Conservation (phyloP, 2,797 vertebrate genomes). For the Myripristis jacobus region DNA sequence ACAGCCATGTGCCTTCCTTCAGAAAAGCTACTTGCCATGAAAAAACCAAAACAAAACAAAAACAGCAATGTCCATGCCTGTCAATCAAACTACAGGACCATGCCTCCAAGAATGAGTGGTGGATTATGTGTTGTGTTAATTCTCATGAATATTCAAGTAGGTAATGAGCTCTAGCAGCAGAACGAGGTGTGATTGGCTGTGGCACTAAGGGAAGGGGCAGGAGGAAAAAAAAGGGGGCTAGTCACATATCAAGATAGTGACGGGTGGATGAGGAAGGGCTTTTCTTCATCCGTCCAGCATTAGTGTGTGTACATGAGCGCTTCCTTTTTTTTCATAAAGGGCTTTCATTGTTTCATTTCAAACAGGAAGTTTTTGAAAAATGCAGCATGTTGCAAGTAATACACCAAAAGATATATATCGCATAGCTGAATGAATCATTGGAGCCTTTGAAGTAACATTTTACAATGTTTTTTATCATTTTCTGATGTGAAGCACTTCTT, state of each 20-base stretch:
- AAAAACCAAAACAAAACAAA: background rate
- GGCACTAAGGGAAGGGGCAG: conserved; percentile 21
- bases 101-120: conserved; percentile 35
- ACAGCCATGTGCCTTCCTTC: background rate
- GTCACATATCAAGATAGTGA: conserved; percentile 43
- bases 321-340: background rate
- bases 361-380: background rate
- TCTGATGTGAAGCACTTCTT: background rate
- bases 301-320: background rate
- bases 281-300: conserved; percentile 1
- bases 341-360: background rate
- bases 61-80: background rate
- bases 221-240: background rate
- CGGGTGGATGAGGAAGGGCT: conserved; percentile 6
- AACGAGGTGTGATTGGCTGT: conserved; percentile 56
- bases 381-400: background rate
- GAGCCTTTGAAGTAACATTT: background rate
- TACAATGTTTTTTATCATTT: background rate
- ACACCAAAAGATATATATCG: no score
- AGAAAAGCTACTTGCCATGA: background rate
- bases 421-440: background rate
- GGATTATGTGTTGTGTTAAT: conserved; percentile 62
- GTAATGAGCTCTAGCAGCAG: conserved; percentile 54
- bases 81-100: conserved; percentile 34
- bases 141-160: conserved; percentile 67